Base-by-base conservation (phyloP, 2,888 invertebrate species). In the Belgica antarctica region DNA sequence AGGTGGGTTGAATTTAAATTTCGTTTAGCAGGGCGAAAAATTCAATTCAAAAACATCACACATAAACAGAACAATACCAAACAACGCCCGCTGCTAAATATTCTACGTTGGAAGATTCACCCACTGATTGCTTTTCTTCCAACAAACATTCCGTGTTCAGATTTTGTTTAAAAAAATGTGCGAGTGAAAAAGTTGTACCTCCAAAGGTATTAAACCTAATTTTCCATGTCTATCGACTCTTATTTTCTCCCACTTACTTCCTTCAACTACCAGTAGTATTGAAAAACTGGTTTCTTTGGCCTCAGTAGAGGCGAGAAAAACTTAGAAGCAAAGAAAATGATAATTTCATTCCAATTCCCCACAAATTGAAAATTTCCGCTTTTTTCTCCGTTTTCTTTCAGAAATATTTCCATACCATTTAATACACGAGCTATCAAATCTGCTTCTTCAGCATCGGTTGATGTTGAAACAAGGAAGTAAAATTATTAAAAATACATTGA, bases 401-500 rank as follows among this genome's bases (percentile, higher is more conserved):
- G 24, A 52, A 46, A 41, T 52, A 8, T 52, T 52, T 52, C 22
- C 52, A 22, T 22, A 22, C 52, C 52, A 52, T 52, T 52, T 22
- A 52, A 52, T 52, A n/a, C 25, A 12, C 59, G n/a, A 27, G 59
- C 24, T 10, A 59, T 27, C 27, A 27, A 59, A 59, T 59, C 59
- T 59, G 52, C 19, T 17, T 17, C 34, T 12, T 31, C 34, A 25
- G 22, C n/a, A 47, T 15, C 47, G 47, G 7, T 15, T 15, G n/a
- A 46, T 17, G 22, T 17, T 57, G 12, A 59, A 59, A 59, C 59
- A 59, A 59, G 59, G 59, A 59, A 59, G 27, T n/a, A 15, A 19
- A 59, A 59, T 59, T 59, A 59, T 59, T 59, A 59, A 59, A n/a
- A 59, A 59, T n/a, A 59, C 25, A 59, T 59, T 59, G 59, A 25